Evolutionary conservation across 2,888 invertebrate genomes (phyloP).

Genomic region (Resseliella maxima): DNA sequence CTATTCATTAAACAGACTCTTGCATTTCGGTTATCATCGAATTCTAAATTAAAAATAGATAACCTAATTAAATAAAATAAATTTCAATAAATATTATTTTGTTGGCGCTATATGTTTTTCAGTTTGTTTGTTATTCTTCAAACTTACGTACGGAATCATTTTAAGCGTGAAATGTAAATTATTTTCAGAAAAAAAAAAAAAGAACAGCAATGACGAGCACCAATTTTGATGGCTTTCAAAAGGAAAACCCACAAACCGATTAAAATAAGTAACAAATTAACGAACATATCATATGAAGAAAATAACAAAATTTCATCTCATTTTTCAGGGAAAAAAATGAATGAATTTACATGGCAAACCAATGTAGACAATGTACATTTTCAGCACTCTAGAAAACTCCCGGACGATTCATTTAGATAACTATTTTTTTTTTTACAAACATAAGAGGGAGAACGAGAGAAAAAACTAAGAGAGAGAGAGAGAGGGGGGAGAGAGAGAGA

Average conservation of each 20-base stretch:
- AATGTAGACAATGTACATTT: too few species aligned
- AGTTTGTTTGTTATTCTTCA: neutral
- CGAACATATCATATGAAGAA: neutral
- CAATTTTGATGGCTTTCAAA: neutral
- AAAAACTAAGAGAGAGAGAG: too few species aligned
- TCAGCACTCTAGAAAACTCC: too few species aligned
- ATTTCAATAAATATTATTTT: neutral
- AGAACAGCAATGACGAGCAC: neutral
- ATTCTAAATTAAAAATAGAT: constrained; percentile 35
- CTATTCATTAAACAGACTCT: too few species aligned
- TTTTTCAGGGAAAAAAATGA: too few species aligned
- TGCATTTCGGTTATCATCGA: neutral
- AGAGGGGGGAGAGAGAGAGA: too few species aligned
- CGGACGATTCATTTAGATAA: too few species aligned
- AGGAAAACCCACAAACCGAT: neutral
- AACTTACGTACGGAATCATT: too few species aligned
- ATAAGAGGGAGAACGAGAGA: too few species aligned
- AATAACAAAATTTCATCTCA: neutral
- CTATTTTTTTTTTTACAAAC: too few species aligned
- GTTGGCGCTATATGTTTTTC: neutral
- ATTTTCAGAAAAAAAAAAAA: neutral
- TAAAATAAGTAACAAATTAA: neutral
- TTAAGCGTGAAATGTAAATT: neutral
- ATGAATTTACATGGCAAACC: too few species aligned
- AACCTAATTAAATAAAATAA: constrained; percentile 7